A percentile compares a stretch with the other conserved stretches of the same genome.
These are phyloP conservation scores for Cataglyphis rosenhaueri DNA, from an alignment of 2,888 invertebrate genomes.

Conservation along the genomic window DNA sequence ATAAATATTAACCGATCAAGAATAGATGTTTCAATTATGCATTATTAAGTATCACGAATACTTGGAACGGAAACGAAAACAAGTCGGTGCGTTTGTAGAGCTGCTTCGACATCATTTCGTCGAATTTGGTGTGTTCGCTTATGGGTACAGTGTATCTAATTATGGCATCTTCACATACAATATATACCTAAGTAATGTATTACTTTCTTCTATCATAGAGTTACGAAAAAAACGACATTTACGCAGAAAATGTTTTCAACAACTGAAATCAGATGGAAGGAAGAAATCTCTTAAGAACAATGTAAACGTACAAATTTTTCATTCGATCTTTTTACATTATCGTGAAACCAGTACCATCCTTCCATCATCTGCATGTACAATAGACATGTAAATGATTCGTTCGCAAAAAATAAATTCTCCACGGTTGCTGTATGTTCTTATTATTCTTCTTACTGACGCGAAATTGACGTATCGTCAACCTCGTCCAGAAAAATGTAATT, in stretches of 20 bases:
- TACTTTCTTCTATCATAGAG: constrained; percentile 65
- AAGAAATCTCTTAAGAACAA: constrained; percentile 43
- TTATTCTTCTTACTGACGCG: neutral
- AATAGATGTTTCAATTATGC: constrained; percentile 36
- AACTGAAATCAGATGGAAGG: constrained; percentile 10
- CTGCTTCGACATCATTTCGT: constrained; percentile 53
- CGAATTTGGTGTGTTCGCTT: constrained; percentile 57
- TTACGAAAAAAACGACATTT: constrained; percentile 61
- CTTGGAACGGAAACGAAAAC: constrained; percentile 57
- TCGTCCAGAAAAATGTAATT: constrained; percentile 60
- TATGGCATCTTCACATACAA: constrained; percentile 76
- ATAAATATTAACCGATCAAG: constrained; percentile 18
- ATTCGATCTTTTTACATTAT: constrained; percentile 27
- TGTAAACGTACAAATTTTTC: constrained; percentile 30
- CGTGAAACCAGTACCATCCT: constrained; percentile 22
- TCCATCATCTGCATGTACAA: constrained; percentile 41
- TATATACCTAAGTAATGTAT: constrained; percentile 55
- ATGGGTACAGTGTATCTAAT: constrained; percentile 73
- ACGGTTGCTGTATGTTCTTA: constrained; percentile 27
- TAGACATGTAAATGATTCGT: constrained; percentile 27
- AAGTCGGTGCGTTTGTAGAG: constrained; percentile 58
- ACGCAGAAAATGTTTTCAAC: constrained; percentile 48
- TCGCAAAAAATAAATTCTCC: constrained; percentile 51
- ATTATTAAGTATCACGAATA: constrained; percentile 26
- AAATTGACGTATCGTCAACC: constrained; percentile 26